phyloP scores from a whole-genome alignment of 1,140 invertebrate genomes.

The Cryptotermes secundus region DNA sequence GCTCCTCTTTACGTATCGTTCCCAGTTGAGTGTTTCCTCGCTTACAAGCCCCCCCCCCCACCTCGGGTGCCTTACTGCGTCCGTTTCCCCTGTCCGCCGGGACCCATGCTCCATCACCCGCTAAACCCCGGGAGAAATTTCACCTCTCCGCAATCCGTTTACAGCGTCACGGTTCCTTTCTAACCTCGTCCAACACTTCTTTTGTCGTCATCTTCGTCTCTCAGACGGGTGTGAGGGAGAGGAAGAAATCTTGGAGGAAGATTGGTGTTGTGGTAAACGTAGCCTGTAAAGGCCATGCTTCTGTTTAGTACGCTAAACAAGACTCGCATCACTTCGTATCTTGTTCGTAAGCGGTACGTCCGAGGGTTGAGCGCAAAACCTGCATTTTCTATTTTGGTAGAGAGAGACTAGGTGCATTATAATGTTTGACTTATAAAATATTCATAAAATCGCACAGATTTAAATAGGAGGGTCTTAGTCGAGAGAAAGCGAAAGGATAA shows the following conservation, averaged over 20 bases:
- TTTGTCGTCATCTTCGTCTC: not conserved
- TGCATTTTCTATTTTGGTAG: too few relatives aligned
- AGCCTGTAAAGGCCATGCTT: not conserved
- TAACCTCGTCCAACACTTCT: not conserved
- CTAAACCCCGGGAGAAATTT: slow-evolving; percentile 18
- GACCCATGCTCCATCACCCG: slow-evolving; percentile 15
- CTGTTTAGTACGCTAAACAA: not conserved
- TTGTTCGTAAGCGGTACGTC: not conserved
- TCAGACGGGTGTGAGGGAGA: not conserved
- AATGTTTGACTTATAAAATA: too few relatives aligned
- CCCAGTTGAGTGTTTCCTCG: slow-evolving; percentile 1
- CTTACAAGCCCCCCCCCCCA: too few relatives aligned
- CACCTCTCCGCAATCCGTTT: slow-evolving; percentile 14
- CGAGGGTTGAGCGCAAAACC: too few relatives aligned
- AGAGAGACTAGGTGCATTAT: too few relatives aligned
- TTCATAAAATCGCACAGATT: too few relatives aligned
- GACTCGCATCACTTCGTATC: not conserved
- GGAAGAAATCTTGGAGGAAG: not conserved
- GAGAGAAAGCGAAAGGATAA: too few relatives aligned
- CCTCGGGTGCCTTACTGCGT: not conserved
- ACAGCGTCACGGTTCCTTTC: not conserved
- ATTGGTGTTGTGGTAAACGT: not conserved
- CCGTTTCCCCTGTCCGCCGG: not conserved
- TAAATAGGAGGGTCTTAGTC: too few relatives aligned
- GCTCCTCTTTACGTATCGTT: not conserved